Base-by-base conservation (phyloP, 2,888 invertebrate species). In the Acleris emargana region DNA sequence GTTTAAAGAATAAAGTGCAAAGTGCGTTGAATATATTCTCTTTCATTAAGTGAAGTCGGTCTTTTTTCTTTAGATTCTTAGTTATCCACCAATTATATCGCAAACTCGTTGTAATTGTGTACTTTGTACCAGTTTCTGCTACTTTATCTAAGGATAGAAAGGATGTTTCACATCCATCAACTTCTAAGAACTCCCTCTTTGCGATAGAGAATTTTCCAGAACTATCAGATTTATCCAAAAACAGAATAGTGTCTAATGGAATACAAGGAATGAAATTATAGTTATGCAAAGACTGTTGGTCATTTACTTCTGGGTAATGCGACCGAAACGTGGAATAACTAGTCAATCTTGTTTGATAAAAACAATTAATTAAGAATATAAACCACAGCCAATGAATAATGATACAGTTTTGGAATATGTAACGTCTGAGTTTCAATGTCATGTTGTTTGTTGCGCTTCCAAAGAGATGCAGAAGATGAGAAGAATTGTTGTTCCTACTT, bases 311-410 rank as follows among this genome's bases (percentile, higher is more conserved):
- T 5, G 58, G 57, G 25, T 58, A 53, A 17, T 42, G n/a, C 11
- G 38, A 47, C 3, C 54, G 38, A 18, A 25, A 61, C 16, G 53
- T 64, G 20, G 68, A 61, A n/a, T 61, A 64, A 53, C 70, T 71
- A 13, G 67, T 63, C 20, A 71, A 18, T 9, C 64, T 66, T 3
- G 60, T 64, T 57, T 69, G 69, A 60, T 71, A 71, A 59, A 67
- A 71, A 58, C 43, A 62, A 60, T 58, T 69, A 0, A 69, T 58
- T 18, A 70, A 64, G 62, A 71, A 70, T n/a, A 60, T 43, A 43
- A 67, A 70, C 67, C 66, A 70, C 47, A 68, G 47, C 69, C 62
- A 67, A 51, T 59, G 58, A 49, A 59, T 47, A 47, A 67, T 61
- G 11, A 67, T 51, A 9, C 45, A n/a, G 9, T 57, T 66, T 52